These are phyloP conservation scores for Anabas testudineus DNA, from an alignment of 2,797 vertebrate species.

Conservation along the genomic window DNA sequence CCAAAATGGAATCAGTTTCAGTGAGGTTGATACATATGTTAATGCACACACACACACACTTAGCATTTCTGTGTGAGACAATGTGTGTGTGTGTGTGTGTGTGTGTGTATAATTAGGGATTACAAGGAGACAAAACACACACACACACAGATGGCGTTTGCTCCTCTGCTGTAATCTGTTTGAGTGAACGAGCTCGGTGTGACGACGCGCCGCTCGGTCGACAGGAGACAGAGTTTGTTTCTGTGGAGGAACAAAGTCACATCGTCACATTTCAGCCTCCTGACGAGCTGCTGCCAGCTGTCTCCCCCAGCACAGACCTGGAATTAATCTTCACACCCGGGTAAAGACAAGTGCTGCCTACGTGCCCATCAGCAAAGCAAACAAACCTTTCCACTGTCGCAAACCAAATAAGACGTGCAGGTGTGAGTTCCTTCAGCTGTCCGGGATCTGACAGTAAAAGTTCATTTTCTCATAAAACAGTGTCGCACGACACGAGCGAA, in stretches of 20 bases:
- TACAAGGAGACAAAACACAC: slow-evolving; percentile 24
- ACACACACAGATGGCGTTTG: slow-evolving; percentile 47
- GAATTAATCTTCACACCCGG: slow-evolving; percentile 52
- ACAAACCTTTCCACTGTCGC: background rate
- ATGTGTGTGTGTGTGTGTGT: slow-evolving; percentile 11
- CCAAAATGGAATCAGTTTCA: slow-evolving; percentile 61
- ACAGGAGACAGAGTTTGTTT: slow-evolving; percentile 53
- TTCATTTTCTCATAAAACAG: too few relatives aligned
- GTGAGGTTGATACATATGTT: slow-evolving; percentile 58
- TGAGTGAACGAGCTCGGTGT: slow-evolving; percentile 11
- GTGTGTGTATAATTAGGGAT: slow-evolving; percentile 19
- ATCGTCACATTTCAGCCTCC: slow-evolving; percentile 38
- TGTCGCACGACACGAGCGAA: too few relatives aligned
- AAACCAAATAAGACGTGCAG: too few relatives aligned
- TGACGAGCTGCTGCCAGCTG: slow-evolving; percentile 56
- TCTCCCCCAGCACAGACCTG: slow-evolving; percentile 34
- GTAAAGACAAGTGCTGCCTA: slow-evolving; percentile 22
- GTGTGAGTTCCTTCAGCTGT: too few relatives aligned
- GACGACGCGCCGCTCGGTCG: slow-evolving; percentile 19
- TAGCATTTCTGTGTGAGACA: slow-evolving; percentile 11
- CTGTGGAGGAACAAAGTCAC: slow-evolving; percentile 61
- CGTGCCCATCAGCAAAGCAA: slow-evolving; percentile 45
- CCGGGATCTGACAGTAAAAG: too few relatives aligned
- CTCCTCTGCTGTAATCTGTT: slow-evolving; percentile 19
- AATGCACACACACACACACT: slow-evolving; percentile 47